Evolutionary conservation across 2,797 vertebrate genomes (phyloP).

Genomic region (Sylvia borin): DNA sequence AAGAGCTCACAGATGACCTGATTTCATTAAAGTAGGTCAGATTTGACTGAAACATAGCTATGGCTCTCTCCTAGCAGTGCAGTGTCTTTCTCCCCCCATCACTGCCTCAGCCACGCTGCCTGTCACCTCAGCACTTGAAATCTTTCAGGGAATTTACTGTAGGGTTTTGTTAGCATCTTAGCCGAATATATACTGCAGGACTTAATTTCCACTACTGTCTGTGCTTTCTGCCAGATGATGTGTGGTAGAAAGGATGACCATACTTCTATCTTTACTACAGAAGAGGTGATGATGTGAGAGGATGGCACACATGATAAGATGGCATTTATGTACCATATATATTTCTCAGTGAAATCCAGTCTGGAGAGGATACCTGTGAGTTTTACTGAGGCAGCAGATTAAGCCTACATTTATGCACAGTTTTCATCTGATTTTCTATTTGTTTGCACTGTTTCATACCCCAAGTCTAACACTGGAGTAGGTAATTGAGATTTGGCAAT

Average conservation of each 20-base stretch:
- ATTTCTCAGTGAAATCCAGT: not conserved
- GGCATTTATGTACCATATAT: not conserved
- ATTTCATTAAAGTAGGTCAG: slow-evolving; percentile 87
- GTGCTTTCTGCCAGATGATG: not conserved
- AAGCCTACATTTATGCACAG: not conserved
- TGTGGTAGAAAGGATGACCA: not conserved
- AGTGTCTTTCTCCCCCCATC: slow-evolving; percentile 3
- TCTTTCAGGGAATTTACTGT: slow-evolving; percentile 63
- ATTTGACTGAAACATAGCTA: slow-evolving; percentile 74
- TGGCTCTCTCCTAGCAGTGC: slow-evolving; percentile 65
- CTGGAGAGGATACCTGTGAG: not conserved
- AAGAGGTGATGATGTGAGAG: not conserved
- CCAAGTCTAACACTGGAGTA: not conserved
- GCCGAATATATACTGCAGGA: slow-evolving; percentile 25
- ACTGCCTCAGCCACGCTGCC: not conserved
- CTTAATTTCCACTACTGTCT: slow-evolving; percentile 19
- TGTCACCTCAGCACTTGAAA: slow-evolving; percentile 45
- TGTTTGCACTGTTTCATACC: not conserved
- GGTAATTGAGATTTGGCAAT: not conserved
- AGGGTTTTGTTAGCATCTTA: slow-evolving; percentile 45
- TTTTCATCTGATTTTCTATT: not conserved
- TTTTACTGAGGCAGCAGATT: not conserved
- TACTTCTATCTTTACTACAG: not conserved
- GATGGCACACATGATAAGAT: not conserved
- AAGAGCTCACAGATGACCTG: slow-evolving; percentile 93